Conservation (phyloP, 2,888 invertebrate genomes). For the Trissoscelio sp. region DNA sequence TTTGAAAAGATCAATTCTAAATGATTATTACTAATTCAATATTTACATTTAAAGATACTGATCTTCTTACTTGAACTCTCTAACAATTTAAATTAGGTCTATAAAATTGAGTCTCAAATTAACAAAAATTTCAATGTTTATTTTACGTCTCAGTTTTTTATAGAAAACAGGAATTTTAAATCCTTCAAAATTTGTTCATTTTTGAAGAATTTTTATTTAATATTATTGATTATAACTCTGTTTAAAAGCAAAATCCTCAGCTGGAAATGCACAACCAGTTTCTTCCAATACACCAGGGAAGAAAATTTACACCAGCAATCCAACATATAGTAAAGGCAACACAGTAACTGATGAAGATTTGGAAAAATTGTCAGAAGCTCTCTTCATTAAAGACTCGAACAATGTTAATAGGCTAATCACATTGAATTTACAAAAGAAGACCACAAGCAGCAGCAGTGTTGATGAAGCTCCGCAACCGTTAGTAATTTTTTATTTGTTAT, state of each 20-base stretch:
- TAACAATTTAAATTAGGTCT: no score
- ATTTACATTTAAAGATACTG: no score
- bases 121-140: no score
- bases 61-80: no score
- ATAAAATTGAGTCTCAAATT: no score
- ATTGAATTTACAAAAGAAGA: constrained; percentile 90
- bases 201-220: background rate
- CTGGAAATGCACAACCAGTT: background rate
- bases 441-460: constrained; percentile 87
- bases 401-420: constrained; percentile 89
- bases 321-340: constrained; percentile 80
- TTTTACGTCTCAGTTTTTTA: no score
- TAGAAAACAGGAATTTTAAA: no score
- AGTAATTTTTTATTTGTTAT: constrained; percentile 78
- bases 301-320: constrained; percentile 75
- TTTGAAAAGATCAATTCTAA: no score
- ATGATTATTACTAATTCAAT: no score
- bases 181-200: no score
- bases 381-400: constrained; percentile 89
- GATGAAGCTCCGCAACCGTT: constrained; percentile 92
- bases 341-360: constrained; percentile 87
- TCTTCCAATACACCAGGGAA: constrained; percentile 30
- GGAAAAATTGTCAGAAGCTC: constrained; percentile 88
- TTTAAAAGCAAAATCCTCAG: constrained; percentile 21
- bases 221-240: background rate